Evolutionary conservation across 2,888 invertebrate species (phyloP).

Genomic region (Trichogramma dendrolimi): DNA sequence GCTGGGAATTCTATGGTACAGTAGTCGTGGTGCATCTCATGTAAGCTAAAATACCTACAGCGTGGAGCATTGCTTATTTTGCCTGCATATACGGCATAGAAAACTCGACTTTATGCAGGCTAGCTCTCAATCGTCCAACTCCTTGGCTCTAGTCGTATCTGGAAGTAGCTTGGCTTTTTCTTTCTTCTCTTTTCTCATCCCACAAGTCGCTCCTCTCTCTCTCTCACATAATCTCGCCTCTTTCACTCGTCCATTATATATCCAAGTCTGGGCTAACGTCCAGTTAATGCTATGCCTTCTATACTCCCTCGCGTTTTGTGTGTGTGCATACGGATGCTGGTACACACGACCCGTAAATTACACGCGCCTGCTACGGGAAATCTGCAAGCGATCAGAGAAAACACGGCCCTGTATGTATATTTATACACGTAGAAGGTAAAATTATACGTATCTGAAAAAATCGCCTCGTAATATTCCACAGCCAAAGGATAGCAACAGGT

Average conservation of each 20-base stretch:
- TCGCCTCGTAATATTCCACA: conserved; percentile 12
- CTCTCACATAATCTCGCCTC: not conserved
- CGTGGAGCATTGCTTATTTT: no score
- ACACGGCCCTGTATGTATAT: no score
- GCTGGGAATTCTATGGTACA: no score
- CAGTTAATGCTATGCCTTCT: conserved; percentile 43
- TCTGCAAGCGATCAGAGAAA: conserved; percentile 9
- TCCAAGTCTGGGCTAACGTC: conserved; percentile 37
- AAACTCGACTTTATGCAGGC: no score
- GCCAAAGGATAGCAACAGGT: conserved; percentile 35
- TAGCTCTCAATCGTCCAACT: conserved; percentile 18
- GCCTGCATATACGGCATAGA: no score
- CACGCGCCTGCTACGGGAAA: not conserved
- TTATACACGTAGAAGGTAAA: conserved; percentile 20
- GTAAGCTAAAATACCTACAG: no score
- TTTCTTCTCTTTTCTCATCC: conserved; percentile 10
- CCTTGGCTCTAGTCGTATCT: not conserved
- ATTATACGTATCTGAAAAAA: conserved; percentile 6
- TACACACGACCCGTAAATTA: conserved; percentile 6
- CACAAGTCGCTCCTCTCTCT: not conserved
- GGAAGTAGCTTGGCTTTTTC: not conserved
- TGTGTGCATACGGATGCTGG: conserved; percentile 6
- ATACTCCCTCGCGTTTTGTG: conserved; percentile 10
- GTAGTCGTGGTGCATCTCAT: no score
- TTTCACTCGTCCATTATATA: not conserved